phyloP scores from a whole-genome alignment of 2,888 invertebrate genomes.

The Calameuta filiformis region DNA sequence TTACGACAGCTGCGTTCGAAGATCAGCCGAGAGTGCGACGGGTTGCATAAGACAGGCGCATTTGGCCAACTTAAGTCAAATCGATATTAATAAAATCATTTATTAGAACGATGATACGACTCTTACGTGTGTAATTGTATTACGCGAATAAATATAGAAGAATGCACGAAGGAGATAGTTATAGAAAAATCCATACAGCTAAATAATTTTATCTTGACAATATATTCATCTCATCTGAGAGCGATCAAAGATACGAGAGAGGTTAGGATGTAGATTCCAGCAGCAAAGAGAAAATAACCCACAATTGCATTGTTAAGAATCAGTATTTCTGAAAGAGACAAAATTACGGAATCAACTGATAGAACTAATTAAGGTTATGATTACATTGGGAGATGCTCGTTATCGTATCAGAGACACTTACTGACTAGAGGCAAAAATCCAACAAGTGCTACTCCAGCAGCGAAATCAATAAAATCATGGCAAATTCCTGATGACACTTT shows the following conservation, averaged over 20 bases:
- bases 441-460: conserved; percentile 8
- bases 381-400: background rate
- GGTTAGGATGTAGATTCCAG: conserved; percentile 12
- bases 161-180: background rate
- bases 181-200: background rate
- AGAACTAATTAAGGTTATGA: background rate
- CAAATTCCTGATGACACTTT: conserved; percentile 6
- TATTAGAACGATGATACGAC: background rate
- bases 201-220: background rate
- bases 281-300: conserved; percentile 8
- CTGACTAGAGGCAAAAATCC: conserved; percentile 10
- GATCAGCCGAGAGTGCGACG: too few relatives aligned
- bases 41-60: too few relatives aligned
- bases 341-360: background rate
- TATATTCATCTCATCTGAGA: background rate
- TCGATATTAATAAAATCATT: background rate
- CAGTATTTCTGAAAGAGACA: conserved; percentile 6
- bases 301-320: conserved; percentile 4
- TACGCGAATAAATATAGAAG: background rate
- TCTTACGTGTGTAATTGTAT: background rate
- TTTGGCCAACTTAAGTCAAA: too few relatives aligned
- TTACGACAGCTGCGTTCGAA: too few relatives aligned
- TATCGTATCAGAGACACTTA: background rate
- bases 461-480: conserved; percentile 6
- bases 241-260: conserved; percentile 5